These are phyloP conservation scores for Eriosoma lanigerum DNA, from an alignment of 1,140 invertebrate species.

Conservation along the genomic window DNA sequence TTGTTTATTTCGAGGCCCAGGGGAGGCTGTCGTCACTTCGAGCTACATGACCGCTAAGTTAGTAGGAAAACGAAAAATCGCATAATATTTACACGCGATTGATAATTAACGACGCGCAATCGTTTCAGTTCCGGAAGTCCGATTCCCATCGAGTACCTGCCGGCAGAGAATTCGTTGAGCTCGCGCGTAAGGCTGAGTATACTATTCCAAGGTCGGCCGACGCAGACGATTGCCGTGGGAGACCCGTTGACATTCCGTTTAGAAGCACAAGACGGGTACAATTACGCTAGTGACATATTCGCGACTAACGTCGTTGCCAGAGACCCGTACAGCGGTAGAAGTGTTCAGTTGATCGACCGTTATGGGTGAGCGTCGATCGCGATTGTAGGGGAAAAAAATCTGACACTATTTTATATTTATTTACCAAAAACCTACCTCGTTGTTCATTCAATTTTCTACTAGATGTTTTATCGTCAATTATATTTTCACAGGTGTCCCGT, in stretches of 20 bases:
- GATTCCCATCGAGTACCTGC: slow-evolving; percentile 86
- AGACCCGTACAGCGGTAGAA: slow-evolving; percentile 87
- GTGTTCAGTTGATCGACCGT: slow-evolving; percentile 85
- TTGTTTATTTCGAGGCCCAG: slow-evolving; percentile 84
- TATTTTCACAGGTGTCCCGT: slow-evolving; percentile 74
- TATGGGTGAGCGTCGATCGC: slow-evolving; percentile 68
- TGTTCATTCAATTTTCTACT: too few relatives aligned
- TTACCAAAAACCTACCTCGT: too few relatives aligned
- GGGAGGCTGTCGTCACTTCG: slow-evolving; percentile 88
- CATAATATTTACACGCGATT: too few relatives aligned
- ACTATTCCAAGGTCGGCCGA: slow-evolving; percentile 84
- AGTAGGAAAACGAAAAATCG: slow-evolving; percentile 56
- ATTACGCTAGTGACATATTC: slow-evolving; percentile 86
- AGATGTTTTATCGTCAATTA: too few relatives aligned
- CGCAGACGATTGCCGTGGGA: slow-evolving; percentile 90
- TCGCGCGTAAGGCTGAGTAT: slow-evolving; percentile 83
- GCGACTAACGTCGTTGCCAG: slow-evolving; percentile 90
- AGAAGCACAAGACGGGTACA: slow-evolving; percentile 86
- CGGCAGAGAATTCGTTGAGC: slow-evolving; percentile 85
- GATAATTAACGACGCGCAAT: slow-evolving; percentile 23
- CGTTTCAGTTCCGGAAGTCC: slow-evolving; percentile 73
- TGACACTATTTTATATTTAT: too few relatives aligned
- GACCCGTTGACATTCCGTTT: slow-evolving; percentile 87
- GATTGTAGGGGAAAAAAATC: background rate
- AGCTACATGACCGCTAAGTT: slow-evolving; percentile 91